Evolutionary conservation across 2,888 invertebrate genomes (phyloP).

Genomic region (Drosophila kanekoi): DNA sequence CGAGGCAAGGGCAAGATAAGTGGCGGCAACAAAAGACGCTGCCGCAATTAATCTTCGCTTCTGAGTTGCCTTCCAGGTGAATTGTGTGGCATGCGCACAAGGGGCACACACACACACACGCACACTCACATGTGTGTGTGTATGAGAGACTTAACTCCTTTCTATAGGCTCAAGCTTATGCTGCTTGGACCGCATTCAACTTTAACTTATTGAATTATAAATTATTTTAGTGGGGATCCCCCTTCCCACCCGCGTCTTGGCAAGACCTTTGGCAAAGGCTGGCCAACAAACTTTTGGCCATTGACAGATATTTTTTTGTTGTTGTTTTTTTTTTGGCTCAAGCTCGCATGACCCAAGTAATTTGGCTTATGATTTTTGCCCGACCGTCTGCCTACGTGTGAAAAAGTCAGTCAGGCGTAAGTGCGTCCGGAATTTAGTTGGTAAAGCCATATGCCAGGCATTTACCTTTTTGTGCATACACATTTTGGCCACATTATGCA

Average conservation of each 20-base stretch:
- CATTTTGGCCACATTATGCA: conserved; percentile 57
- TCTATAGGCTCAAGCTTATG: conserved; percentile 22
- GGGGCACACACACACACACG: conserved; percentile 38
- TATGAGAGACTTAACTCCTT: conserved; percentile 8
- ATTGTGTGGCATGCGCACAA: conserved; percentile 79
- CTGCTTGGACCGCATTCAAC: conserved; percentile 73
- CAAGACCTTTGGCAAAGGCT: conserved; percentile 42
- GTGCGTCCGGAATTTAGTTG: conserved; percentile 53
- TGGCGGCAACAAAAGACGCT: conserved; percentile 76
- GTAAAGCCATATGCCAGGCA: conserved; percentile 44
- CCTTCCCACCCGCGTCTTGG: conserved; percentile 26
- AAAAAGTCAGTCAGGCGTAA: conserved; percentile 77
- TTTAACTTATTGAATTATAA: conserved; percentile 80
- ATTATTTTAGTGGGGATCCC: conserved; percentile 50
- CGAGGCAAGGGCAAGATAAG: conserved; percentile 51
- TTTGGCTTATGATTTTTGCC: conserved; percentile 72
- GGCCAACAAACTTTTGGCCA: conserved; percentile 73
- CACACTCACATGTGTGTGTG: conserved; percentile 8
- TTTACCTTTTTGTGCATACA: conserved; percentile 49
- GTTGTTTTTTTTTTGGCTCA: conserved; percentile 5
- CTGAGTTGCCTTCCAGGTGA: conserved; percentile 79
- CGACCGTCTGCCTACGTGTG: conserved; percentile 61
- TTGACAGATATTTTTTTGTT: conserved; percentile 68
- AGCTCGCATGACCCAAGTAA: conserved; percentile 62
- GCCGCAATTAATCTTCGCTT: conserved; percentile 80